These are phyloP conservation scores for Sanderia malayensis DNA, from an alignment of 30 jellyfish, hydroid and myxozoan genomes.

Conservation along the genomic window DNA sequence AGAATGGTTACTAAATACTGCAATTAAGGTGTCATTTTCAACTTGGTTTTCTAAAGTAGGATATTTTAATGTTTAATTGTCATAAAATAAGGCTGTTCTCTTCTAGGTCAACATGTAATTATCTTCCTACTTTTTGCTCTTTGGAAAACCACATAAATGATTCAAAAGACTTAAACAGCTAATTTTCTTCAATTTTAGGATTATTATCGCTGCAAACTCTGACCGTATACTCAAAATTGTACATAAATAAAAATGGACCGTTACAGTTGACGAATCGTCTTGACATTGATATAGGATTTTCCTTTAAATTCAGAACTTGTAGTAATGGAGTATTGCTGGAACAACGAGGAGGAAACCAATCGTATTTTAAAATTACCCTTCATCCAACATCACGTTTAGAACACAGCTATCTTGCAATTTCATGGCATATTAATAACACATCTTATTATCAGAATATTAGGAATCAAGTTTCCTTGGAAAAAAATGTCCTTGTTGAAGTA, in stretches of 20 bases:
- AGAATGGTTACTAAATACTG: too few relatives aligned
- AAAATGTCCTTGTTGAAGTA: conserved; percentile 20
- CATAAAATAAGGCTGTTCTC: too few relatives aligned
- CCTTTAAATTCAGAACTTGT: conserved; percentile 62
- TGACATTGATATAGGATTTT: conserved; percentile 31
- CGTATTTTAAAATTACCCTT: conserved; percentile 32
- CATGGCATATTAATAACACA: conserved; percentile 26
- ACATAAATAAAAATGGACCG: conserved; percentile 24
- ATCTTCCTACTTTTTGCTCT: not conserved
- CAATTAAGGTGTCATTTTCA: too few relatives aligned
- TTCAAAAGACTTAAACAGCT: not conserved
- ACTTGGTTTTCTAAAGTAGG: too few relatives aligned
- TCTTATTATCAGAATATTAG: not conserved
- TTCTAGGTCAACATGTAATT: too few relatives aligned
- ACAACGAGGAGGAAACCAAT: conserved; percentile 14
- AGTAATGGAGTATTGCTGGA: conserved; percentile 30
- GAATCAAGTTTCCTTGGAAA: conserved; percentile 35
- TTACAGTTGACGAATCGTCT: not conserved
- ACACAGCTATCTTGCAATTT: conserved; percentile 27
- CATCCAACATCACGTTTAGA: conserved; percentile 1
- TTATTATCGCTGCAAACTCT: not conserved
- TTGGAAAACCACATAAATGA: not conserved
- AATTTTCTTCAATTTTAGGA: not conserved
- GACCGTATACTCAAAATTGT: conserved; percentile 1
- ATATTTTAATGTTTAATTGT: too few relatives aligned